phyloP scores from a whole-genome alignment of 2,797 vertebrate genomes.

The Chlorospingus semifuscus region DNA sequence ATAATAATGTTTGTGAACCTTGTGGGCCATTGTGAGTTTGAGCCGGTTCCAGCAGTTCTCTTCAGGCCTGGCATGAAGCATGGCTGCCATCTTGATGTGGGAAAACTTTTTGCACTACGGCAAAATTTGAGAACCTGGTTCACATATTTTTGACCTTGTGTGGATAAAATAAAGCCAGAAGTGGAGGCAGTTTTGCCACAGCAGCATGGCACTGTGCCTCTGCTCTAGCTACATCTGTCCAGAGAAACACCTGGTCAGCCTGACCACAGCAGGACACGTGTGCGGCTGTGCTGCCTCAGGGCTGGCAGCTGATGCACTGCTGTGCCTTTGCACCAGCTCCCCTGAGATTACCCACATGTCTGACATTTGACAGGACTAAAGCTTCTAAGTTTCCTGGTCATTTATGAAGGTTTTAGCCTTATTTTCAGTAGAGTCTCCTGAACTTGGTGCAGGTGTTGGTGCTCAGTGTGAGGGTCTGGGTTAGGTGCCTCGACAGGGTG shows the following conservation, averaged over 20 bases:
- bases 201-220: background rate
- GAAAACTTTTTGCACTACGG: fast-evolving
- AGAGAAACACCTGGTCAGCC: fast-evolving
- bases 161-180: background rate
- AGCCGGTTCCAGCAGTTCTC: background rate
- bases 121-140: background rate
- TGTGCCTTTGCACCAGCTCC: background rate
- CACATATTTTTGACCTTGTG: fast-evolving
- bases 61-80: background rate
- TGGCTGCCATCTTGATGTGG: background rate
- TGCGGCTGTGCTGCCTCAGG: fast-evolving
- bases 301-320: background rate
- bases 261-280: fast-evolving
- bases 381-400: background rate
- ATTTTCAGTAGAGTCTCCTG: background rate
- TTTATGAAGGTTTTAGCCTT: background rate
- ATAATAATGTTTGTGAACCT: conserved; percentile 34
- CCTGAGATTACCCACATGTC: background rate
- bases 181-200: background rate
- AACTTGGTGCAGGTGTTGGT: background rate
- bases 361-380: background rate
- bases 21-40: background rate
- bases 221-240: fast-evolving
- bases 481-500: background rate
- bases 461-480: background rate